Percentiles rank a stretch among this genome's conserved stretches.
Conservation (phyloP, 2,797 vertebrate genomes). For the Labroides dimidiatus region DNA sequence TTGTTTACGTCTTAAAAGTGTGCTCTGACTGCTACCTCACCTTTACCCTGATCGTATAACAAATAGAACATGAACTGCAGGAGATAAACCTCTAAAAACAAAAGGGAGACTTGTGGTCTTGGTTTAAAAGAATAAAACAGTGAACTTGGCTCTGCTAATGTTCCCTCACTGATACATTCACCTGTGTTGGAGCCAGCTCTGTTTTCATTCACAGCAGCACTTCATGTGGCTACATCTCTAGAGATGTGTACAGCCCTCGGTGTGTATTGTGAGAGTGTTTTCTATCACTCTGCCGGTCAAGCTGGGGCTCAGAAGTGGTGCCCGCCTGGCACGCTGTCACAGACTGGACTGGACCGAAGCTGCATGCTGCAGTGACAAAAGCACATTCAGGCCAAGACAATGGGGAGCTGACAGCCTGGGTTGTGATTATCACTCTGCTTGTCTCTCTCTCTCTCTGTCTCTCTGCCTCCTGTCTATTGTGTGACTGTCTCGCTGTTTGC, state of each 20-base stretch:
- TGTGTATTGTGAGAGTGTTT: slow-evolving; percentile 15
- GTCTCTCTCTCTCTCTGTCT: slow-evolving; percentile 23
- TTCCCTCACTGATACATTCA: slow-evolving; percentile 1
- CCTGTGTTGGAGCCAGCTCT: slow-evolving; percentile 3
- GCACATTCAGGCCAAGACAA: slow-evolving; percentile 79
- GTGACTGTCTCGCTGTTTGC: slow-evolving; percentile 39
- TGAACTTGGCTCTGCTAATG: neutral
- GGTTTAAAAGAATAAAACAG: neutral
- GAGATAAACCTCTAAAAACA: neutral
- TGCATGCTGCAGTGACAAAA: slow-evolving; percentile 71
- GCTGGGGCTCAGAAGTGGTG: slow-evolving; percentile 55
- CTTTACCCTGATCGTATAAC: neutral
- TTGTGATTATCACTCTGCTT: slow-evolving; percentile 54
- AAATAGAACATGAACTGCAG: neutral
- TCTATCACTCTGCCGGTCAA: slow-evolving; percentile 40
- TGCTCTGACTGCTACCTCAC: neutral
- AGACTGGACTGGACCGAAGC: slow-evolving; percentile 67
- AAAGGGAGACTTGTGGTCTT: neutral
- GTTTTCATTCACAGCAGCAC: slow-evolving; percentile 37
- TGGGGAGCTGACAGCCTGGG: slow-evolving; percentile 64
- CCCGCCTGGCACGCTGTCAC: slow-evolving; percentile 70
- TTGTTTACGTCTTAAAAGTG: too few species aligned
- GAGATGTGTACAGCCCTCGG: neutral
- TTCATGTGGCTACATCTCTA: slow-evolving; percentile 7
- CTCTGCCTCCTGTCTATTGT: slow-evolving; percentile 52